These are phyloP conservation scores for Onchidella celtica DNA, from an alignment of 2,888 invertebrate species.

Conservation along the genomic window DNA sequence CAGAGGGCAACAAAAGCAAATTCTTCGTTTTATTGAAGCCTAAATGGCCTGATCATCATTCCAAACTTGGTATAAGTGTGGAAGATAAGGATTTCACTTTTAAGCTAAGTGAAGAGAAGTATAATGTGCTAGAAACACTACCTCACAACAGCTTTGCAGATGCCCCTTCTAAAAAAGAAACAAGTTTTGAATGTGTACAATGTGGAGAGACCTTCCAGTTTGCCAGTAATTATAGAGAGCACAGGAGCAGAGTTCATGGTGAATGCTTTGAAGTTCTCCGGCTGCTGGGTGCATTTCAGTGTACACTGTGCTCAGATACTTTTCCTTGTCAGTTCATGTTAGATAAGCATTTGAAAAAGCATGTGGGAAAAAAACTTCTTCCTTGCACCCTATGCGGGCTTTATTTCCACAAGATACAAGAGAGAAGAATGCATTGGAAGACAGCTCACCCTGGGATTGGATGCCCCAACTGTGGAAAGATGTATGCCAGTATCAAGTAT, in stretches of 20 bases:
- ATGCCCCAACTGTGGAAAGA: slow-evolving; percentile 51
- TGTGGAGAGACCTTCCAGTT: slow-evolving; percentile 30
- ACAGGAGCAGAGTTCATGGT: slow-evolving; percentile 40
- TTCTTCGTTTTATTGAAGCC: slow-evolving; percentile 45
- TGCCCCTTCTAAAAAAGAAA: slow-evolving; percentile 21
- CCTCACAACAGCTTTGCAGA: slow-evolving; percentile 13
- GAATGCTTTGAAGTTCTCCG: slow-evolving; percentile 44
- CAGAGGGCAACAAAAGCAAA: slow-evolving; percentile 29
- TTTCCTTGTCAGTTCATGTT: slow-evolving; percentile 49
- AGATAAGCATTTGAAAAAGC: slow-evolving; percentile 45
- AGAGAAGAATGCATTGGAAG: slow-evolving; percentile 48
- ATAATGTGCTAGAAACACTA: background rate
- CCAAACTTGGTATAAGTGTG: slow-evolving; percentile 17
- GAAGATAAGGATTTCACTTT: slow-evolving; percentile 46
- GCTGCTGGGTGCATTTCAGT: slow-evolving; percentile 48
- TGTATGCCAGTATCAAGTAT: slow-evolving; percentile 51
- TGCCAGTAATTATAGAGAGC: slow-evolving; percentile 42
- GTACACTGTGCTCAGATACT: slow-evolving; percentile 45
- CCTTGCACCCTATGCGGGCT: slow-evolving; percentile 48
- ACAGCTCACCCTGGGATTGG: slow-evolving; percentile 49
- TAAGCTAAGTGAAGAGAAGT: slow-evolving; percentile 4
- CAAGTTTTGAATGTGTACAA: slow-evolving; percentile 39
- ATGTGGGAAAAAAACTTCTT: slow-evolving; percentile 36
- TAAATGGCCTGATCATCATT: slow-evolving; percentile 35
- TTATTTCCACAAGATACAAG: slow-evolving; percentile 49